Evolutionary conservation across 1,140 invertebrate species (phyloP).

Genomic region (Pseudachorutes palmiensis): DNA sequence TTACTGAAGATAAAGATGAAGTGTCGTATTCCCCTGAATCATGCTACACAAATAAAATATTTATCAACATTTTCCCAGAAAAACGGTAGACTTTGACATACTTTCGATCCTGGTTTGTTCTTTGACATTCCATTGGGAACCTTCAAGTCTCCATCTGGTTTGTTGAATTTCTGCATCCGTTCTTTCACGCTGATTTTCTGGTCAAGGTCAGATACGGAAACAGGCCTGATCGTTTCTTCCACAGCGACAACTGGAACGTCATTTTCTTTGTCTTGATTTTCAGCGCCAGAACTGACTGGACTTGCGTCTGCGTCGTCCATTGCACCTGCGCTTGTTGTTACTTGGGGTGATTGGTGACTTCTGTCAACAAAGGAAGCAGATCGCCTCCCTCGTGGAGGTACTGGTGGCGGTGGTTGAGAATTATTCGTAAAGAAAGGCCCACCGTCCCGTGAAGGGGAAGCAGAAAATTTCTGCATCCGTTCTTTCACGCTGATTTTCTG

Average conservation of each 20-base stretch:
- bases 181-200: constrained; percentile 77
- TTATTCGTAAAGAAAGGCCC: neutral
- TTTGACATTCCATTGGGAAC: neutral
- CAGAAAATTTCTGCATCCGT: constrained; percentile 82
- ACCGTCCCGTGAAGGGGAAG: no score
- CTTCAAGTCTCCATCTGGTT: constrained; percentile 61
- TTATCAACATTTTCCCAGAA: no score
- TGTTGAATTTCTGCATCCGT: constrained; percentile 82
- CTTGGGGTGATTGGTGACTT: no score
- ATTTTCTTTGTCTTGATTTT: constrained; percentile 24
- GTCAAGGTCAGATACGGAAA: no score
- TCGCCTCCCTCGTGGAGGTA: constrained; percentile 28
- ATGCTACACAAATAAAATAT: constrained; percentile 48
- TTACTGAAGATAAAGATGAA: constrained; percentile 57
- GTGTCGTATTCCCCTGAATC: constrained; percentile 61
- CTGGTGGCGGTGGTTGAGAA: constrained; percentile 22
- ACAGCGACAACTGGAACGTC: no score
- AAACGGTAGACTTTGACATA: no score
- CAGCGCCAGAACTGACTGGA: constrained; percentile 20
- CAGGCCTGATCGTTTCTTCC: no score
- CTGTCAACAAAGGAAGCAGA: neutral
- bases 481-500: constrained; percentile 77
- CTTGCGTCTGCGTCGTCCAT: constrained; percentile 21
- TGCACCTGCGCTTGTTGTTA: no score
- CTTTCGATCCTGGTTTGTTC: constrained; percentile 36